Percentiles rank a stretch among this genome's conserved stretches.
Evolutionary conservation across 2,113 vertebrate genomes (phyloP).

Genomic region (Crotalus horridus): DNA sequence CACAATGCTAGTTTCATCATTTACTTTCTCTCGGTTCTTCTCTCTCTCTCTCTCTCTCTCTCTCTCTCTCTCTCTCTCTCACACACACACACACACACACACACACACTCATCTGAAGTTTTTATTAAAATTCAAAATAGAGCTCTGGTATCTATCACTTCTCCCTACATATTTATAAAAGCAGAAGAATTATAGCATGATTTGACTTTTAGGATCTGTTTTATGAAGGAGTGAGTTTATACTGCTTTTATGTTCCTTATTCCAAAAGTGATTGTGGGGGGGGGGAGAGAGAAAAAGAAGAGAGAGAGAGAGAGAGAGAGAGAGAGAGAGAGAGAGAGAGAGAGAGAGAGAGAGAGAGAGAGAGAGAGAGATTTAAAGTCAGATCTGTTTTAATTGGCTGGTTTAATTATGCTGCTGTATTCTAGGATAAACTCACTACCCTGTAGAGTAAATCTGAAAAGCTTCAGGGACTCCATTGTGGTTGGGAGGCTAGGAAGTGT

Average conservation of each 20-base stretch:
- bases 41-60: too few species aligned
- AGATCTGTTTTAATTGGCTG: slow-evolving; percentile 38
- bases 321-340: background rate
- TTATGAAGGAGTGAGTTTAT: background rate
- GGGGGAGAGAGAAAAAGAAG: background rate
- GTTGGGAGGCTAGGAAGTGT: slow-evolving; percentile 34
- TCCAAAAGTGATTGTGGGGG: background rate
- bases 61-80: too few species aligned
- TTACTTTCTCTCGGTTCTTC: background rate
- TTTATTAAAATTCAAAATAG: background rate
- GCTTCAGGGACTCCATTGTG: slow-evolving; percentile 51
- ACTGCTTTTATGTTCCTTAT: slow-evolving; percentile 2
- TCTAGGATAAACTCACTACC: slow-evolving; percentile 41
- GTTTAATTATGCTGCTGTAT: slow-evolving; percentile 47
- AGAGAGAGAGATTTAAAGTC: slow-evolving; percentile 37
- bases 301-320: background rate
- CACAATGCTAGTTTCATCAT: background rate
- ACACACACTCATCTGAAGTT: background rate
- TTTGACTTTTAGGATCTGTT: background rate
- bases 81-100: background rate
- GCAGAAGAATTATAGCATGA: background rate
- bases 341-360: background rate
- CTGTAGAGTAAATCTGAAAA: slow-evolving; percentile 53
- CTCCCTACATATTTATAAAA: background rate
- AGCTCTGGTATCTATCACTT: background rate